Evolutionary conservation across 2,113 vertebrate species (phyloP).

Genomic region (Zeus faber): DNA sequence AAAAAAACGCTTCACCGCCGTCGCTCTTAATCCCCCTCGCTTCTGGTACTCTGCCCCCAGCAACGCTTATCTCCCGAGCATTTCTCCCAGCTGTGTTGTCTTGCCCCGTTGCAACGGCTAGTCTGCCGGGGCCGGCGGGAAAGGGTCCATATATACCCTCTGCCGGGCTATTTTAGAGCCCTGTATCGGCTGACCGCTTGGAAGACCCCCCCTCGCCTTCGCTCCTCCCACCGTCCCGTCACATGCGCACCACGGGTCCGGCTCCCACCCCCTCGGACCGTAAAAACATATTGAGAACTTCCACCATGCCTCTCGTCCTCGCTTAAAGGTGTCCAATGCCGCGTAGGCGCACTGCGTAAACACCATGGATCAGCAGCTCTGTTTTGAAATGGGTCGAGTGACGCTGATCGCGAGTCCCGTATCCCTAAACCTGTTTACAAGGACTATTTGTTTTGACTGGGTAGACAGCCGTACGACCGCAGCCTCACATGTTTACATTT

Average conservation of each 20-base stretch:
- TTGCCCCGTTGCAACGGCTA: constrained; percentile 6
- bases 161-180: constrained; percentile 72
- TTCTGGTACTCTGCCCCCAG: constrained; percentile 11
- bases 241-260: constrained; percentile 49
- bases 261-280: constrained; percentile 20
- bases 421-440: too few species aligned
- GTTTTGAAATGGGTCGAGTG: not conserved
- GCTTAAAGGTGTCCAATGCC: constrained; percentile 6
- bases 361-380: not conserved
- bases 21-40: not conserved
- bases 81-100: constrained; percentile 9
- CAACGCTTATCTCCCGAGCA: not conserved
- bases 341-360: not conserved
- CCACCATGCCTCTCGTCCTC: constrained; percentile 28
- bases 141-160: constrained; percentile 68
- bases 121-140: constrained; percentile 28
- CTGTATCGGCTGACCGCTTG: constrained; percentile 67
- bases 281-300: constrained; percentile 60
- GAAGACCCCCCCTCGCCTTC: constrained; percentile 11
- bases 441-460: not conserved
- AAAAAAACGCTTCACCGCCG: too few species aligned
- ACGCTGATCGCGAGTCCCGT: too few species aligned
- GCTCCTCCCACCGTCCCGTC: constrained; percentile 49
- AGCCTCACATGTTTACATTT: too few species aligned
- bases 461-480: not conserved